Evolutionary conservation across 1,140 invertebrate species (phyloP).

Genomic region (Ptiloglossa arizonensis): DNA sequence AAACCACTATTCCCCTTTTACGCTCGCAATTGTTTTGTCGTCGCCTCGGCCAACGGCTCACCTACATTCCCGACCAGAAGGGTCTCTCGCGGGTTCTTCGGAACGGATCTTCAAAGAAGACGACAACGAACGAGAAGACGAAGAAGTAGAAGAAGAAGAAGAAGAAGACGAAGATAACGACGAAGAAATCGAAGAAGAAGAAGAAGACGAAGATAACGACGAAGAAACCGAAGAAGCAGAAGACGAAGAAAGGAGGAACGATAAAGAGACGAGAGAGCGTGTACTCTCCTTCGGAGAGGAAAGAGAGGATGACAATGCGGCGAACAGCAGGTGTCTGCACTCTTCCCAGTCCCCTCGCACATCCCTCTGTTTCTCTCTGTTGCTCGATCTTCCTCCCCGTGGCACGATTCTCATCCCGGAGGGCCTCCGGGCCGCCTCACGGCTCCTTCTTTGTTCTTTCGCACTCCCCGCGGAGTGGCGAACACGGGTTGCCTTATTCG

Average conservation of each 20-base stretch:
- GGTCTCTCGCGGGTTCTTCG: conserved; percentile 38
- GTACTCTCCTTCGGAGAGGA: too few species aligned
- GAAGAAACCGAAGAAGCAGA: background rate
- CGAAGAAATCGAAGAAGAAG: background rate
- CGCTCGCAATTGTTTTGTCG: conserved; percentile 63
- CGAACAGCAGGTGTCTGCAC: conserved; percentile 76
- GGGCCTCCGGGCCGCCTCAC: conserved; percentile 40
- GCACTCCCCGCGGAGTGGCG: conserved; percentile 64
- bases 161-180: background rate
- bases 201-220: background rate
- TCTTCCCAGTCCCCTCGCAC: conserved; percentile 52
- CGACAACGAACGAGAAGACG: conserved; percentile 46
- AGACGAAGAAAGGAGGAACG: too few species aligned
- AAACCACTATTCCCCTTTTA: conserved; percentile 54
- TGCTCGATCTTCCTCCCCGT: conserved; percentile 35
- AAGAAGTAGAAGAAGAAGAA: conserved; percentile 24
- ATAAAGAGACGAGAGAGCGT: too few species aligned
- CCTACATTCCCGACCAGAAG: conserved; percentile 5
- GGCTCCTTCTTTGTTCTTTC: conserved; percentile 74
- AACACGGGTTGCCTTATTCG: conserved; percentile 70
- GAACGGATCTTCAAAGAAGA: conserved; percentile 22
- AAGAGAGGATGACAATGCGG: conserved; percentile 69
- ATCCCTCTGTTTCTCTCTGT: conserved; percentile 41
- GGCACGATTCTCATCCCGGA: conserved; percentile 53
- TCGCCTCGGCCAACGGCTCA: conserved; percentile 46